These are phyloP conservation scores for Leuctra nigra DNA, from an alignment of 2,888 invertebrate species.

Conservation along the genomic window DNA sequence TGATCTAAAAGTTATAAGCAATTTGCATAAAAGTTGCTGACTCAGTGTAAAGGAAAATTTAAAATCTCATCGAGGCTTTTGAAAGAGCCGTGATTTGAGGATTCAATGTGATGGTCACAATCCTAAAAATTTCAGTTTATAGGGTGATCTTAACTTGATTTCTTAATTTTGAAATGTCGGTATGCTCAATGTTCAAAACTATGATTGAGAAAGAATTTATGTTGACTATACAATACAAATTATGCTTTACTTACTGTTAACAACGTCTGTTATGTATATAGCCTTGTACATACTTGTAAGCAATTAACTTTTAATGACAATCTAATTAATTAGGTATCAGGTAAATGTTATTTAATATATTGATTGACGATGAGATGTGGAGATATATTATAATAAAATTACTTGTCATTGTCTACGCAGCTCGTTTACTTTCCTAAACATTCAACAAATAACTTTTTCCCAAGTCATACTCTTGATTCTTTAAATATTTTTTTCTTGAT, in stretches of 20 bases:
- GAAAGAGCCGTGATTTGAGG: too few species aligned
- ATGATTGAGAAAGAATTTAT: neutral
- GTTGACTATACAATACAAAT: neutral
- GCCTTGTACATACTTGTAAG: conserved; percentile 11
- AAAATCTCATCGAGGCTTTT: too few species aligned
- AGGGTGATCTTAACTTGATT: too few species aligned
- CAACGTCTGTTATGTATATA: conserved; percentile 15
- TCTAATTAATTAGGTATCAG: conserved; percentile 19
- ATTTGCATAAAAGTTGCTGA: too few species aligned
- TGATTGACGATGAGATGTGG: neutral
- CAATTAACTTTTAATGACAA: conserved; percentile 13
- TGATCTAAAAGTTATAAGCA: too few species aligned
- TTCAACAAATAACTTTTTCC: neutral
- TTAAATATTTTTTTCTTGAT: neutral
- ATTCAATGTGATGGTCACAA: too few species aligned
- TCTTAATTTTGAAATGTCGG: conserved; percentile 20
- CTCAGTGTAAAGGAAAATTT: too few species aligned
- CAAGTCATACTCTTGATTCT: neutral
- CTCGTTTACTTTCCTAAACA: neutral
- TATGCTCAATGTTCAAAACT: conserved; percentile 26
- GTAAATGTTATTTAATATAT: conserved; percentile 1
- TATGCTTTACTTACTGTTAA: conserved; percentile 16
- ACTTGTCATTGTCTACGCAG: too few species aligned
- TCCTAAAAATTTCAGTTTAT: too few species aligned
- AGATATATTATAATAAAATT: too few species aligned